These are phyloP conservation scores for Erythrolamprus reginae DNA, from an alignment of 2,113 vertebrate species.

Conservation along the genomic window DNA sequence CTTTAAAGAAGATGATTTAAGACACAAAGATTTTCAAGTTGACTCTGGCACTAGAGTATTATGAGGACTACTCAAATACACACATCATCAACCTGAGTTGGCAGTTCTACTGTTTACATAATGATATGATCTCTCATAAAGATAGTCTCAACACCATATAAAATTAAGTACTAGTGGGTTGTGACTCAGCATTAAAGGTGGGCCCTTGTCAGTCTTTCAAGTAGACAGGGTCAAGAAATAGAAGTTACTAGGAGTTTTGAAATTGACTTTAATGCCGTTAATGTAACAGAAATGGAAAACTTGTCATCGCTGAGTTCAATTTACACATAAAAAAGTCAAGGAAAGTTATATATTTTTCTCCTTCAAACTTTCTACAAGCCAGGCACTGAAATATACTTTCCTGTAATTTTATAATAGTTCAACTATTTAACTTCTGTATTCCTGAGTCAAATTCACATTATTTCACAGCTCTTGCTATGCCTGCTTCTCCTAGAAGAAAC, in stretches of 20 bases:
- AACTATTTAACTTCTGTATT: not conserved
- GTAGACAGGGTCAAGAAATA: not conserved
- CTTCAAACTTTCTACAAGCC: not conserved
- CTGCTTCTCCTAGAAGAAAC: not conserved
- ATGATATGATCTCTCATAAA: not conserved
- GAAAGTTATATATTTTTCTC: not conserved
- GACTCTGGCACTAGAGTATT: not conserved
- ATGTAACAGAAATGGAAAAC: not conserved
- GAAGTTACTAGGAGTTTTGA: not conserved
- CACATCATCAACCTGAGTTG: not conserved
- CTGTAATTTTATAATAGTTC: not conserved
- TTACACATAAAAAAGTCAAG: not conserved
- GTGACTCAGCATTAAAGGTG: not conserved
- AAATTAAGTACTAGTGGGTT: not conserved
- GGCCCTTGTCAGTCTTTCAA: not conserved
- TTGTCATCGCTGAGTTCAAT: not conserved
- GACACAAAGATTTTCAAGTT: not conserved
- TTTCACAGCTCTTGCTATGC: not conserved
- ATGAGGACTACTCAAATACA: not conserved
- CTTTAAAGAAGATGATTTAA: not conserved
- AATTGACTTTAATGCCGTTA: not conserved
- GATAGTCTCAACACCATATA: not conserved
- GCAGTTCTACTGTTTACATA: not conserved
- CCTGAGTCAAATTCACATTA: not conserved
- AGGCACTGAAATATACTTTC: not conserved